These are phyloP conservation scores for Mythimna loreyi DNA, from an alignment of 2,888 invertebrate species.

Conservation along the genomic window DNA sequence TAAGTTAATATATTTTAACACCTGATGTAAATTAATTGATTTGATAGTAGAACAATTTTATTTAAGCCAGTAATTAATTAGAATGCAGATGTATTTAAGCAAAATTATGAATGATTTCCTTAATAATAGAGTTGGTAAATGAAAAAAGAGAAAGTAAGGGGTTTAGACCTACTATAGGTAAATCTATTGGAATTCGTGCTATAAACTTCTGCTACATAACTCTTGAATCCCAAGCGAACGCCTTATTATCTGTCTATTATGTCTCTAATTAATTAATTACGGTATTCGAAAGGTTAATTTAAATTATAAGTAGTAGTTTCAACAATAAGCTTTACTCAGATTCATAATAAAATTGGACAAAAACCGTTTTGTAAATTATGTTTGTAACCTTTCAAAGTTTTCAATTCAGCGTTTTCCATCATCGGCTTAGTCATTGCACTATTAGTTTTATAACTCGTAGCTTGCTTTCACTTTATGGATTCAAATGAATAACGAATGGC, in stretches of 20 bases:
- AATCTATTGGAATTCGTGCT: neutral
- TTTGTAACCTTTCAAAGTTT: neutral
- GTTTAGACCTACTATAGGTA: neutral
- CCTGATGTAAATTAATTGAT: neutral
- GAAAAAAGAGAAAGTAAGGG: no score
- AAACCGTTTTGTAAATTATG: neutral
- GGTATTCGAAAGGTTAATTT: no score
- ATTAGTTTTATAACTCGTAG: neutral
- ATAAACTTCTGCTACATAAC: neutral
- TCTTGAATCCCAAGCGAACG: no score
- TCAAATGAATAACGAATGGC: slow-evolving; percentile 4
- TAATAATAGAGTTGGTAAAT: neutral
- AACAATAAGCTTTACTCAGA: neutral
- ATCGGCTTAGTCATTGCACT: neutral
- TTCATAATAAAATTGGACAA: neutral
- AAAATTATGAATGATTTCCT: neutral
- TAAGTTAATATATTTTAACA: neutral
- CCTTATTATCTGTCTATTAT: no score
- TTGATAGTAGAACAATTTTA: neutral
- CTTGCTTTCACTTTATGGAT: slow-evolving; percentile 3
- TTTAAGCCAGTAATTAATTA: neutral
- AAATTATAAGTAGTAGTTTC: neutral
- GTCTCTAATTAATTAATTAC: no score
- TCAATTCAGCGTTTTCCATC: neutral
- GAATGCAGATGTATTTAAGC: neutral